Evolutionary conservation across 1,140 invertebrate genomes (phyloP).

Genomic region (Ips nitidus): DNA sequence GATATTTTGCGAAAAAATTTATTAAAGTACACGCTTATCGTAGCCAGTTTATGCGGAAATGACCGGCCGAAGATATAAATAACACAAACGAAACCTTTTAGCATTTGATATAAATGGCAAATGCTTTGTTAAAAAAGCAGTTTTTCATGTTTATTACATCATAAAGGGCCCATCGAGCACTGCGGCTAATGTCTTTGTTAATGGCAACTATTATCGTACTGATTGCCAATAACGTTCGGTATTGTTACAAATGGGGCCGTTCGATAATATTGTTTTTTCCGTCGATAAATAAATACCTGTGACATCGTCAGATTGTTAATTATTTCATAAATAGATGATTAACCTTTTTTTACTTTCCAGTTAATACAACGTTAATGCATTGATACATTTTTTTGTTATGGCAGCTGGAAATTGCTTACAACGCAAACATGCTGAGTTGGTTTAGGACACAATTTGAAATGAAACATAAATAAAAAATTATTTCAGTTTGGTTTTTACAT

Average conservation of each 20-base stretch:
- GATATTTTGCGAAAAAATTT: too few relatives aligned
- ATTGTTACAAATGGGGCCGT: slow-evolving; percentile 16
- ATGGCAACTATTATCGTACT: slow-evolving; percentile 17
- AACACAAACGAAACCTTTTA: not conserved
- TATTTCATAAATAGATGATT: not conserved
- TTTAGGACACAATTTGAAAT: slow-evolving; percentile 4
- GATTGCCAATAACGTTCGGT: slow-evolving; percentile 5
- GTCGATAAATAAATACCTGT: not conserved
- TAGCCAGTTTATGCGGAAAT: too few relatives aligned
- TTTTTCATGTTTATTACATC: slow-evolving; percentile 21
- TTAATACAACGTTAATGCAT: not conserved
- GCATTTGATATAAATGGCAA: not conserved
- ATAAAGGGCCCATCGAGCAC: slow-evolving; percentile 19
- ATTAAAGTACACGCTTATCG: too few relatives aligned
- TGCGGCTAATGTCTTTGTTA: slow-evolving; percentile 21
- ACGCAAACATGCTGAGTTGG: not conserved
- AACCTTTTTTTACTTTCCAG: not conserved
- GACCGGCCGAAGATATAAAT: not conserved
- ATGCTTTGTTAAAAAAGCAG: slow-evolving; percentile 18
- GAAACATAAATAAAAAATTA: not conserved
- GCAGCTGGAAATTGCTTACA: not conserved
- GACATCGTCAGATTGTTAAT: not conserved
- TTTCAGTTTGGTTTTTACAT: not conserved
- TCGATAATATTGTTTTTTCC: slow-evolving; percentile 7
- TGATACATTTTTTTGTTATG: not conserved